Conservation (phyloP, 2,888 invertebrate species). For the Eupithecia dodoneata region DNA sequence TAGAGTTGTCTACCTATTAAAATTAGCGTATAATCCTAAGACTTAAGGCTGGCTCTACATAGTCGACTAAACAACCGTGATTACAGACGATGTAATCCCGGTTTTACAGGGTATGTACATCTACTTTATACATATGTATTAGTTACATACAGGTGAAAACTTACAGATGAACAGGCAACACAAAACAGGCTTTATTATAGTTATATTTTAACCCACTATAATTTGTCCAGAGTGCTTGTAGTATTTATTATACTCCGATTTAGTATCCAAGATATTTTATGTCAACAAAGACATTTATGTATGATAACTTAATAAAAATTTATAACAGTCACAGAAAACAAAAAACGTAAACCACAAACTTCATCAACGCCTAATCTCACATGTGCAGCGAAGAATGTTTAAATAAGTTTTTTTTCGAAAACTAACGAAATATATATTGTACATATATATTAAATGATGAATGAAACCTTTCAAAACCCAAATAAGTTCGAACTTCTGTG, state of each 20-base stretch:
- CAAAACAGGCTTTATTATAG: neutral
- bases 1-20: constrained; percentile 71
- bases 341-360: too few species aligned
- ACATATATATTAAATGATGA: too few species aligned
- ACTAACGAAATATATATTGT: too few species aligned
- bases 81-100: constrained; percentile 47
- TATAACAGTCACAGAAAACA: too few species aligned
- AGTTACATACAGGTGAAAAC: constrained; percentile 35
- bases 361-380: too few species aligned
- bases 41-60: constrained; percentile 59
- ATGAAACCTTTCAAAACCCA: too few species aligned
- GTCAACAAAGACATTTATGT: too few species aligned
- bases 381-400: too few species aligned
- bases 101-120: constrained; percentile 49
- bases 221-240: neutral
- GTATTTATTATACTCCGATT: neutral
- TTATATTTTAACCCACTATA: neutral
- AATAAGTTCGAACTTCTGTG: too few species aligned
- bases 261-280: too few species aligned
- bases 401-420: too few species aligned
- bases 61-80: constrained; percentile 42
- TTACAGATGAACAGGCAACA: constrained; percentile 20
- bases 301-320: too few species aligned
- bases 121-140: constrained; percentile 40
- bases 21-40: constrained; percentile 64